Percentiles rank a stretch among this genome's conserved stretches.
Conservation (phyloP, 2,888 invertebrate species). For the Drosophila dives region DNA sequence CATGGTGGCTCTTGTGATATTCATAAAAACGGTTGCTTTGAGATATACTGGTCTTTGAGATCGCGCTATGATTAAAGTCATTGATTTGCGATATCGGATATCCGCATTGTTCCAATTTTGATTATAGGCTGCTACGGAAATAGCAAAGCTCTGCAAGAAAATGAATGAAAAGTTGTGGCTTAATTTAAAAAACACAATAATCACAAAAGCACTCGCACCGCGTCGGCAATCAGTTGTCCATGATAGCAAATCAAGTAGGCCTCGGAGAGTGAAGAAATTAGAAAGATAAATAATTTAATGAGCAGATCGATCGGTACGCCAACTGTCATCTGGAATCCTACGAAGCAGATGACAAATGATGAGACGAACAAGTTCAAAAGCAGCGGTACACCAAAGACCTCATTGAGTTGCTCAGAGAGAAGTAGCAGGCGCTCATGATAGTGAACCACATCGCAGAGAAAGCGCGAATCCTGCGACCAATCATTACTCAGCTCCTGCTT, state of each 20-base stretch:
- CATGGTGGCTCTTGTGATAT: constrained; percentile 72
- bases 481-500: constrained; percentile 18
- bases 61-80: constrained; percentile 72
- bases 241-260: constrained; percentile 79
- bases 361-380: constrained; percentile 80
- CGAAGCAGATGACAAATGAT: constrained; percentile 82
- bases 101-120: constrained; percentile 77
- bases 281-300: constrained; percentile 71
- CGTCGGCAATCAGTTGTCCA: constrained; percentile 73
- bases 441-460: constrained; percentile 59
- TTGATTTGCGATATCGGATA: constrained; percentile 66
- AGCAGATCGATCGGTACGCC: constrained; percentile 64
- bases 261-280: constrained; percentile 74
- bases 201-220: constrained; percentile 54
- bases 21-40: constrained; percentile 75
- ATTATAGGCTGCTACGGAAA: constrained; percentile 68
- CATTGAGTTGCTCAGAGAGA: constrained; percentile 69
- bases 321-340: constrained; percentile 81
- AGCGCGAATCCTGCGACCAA: constrained; percentile 48
- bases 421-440: constrained; percentile 69
- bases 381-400: constrained; percentile 79
- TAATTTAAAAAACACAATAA: not conserved
- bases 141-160: constrained; percentile 53
- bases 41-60: constrained; percentile 71
- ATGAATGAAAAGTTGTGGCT: not conserved